Percentiles rank a stretch among this genome's conserved stretches.
Conservation (phyloP, 2,888 invertebrate genomes). For the Dynastes hyllus region DNA sequence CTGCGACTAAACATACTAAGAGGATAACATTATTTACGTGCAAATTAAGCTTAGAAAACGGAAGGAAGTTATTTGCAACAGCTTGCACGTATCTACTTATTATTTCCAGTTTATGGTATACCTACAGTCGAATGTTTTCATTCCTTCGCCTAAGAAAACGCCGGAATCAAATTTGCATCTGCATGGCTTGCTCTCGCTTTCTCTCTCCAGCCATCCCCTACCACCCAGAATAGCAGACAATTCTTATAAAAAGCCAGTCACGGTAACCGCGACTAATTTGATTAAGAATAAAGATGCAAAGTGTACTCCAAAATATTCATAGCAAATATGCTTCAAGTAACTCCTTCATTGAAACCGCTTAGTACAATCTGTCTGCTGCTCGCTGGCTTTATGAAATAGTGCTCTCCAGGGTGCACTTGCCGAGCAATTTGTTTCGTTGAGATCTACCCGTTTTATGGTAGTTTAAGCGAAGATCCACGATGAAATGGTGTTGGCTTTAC, state of each 20-base stretch:
- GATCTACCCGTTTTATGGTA: background rate
- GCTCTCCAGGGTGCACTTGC: background rate
- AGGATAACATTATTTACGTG: background rate
- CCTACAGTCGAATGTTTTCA: background rate
- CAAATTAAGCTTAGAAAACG: background rate
- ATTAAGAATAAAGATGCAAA: slow-evolving; percentile 2
- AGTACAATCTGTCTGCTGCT: slow-evolving; percentile 14
- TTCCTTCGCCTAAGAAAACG: slow-evolving; percentile 3
- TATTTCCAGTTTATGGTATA: slow-evolving; percentile 9
- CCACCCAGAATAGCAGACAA: slow-evolving; percentile 10
- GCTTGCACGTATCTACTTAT: slow-evolving; percentile 24
- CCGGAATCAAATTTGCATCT: slow-evolving; percentile 22
- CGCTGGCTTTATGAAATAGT: background rate
- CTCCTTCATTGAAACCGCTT: background rate
- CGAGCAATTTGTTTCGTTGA: background rate
- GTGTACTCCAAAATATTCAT: background rate
- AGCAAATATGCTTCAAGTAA: slow-evolving; percentile 11
- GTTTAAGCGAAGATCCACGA: background rate
- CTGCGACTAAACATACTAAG: too few relatives aligned
- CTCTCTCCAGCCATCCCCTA: background rate
- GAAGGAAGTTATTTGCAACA: background rate
- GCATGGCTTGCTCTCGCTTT: background rate
- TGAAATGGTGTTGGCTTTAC: too few relatives aligned
- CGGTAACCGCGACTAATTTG: slow-evolving; percentile 13
- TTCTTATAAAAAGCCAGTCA: slow-evolving; percentile 1